Base-by-base conservation (phyloP, 1,140 invertebrate species). In the Listronotus oregonensis region DNA sequence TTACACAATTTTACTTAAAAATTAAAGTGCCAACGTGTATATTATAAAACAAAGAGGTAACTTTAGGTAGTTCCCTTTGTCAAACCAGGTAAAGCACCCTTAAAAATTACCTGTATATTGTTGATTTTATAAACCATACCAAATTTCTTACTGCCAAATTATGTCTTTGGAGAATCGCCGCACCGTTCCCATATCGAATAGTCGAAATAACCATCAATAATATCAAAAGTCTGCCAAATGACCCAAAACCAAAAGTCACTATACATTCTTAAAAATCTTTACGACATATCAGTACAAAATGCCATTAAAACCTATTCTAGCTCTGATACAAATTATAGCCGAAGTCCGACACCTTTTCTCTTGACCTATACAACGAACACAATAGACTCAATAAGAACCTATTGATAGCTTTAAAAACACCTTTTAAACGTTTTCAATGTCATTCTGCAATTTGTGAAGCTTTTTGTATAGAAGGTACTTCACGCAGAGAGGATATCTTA, bases 381-480 rank as follows among this genome's bases (percentile, higher is more conserved):
- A 61, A 61, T 61, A 42, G 15, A 1, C 34, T 40, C 58, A 46
- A 61, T 61, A 47, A 61, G 58, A 32, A 51, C 34, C 58, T 61
- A 61, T 61, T 61, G 58, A 61, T 51, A 46, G 37, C 39, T 61
- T 61, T 61, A 31, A 51, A 61, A 61, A 61, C 58, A 61, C 58
- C 58, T 61, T 61, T 61, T 61, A 67, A 64, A 32, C 32, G 44
- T 55, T 63, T 21, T 34, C 50, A 46, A 18, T 52, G 61, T 64
- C 61, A 64, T 49, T 64, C 51, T 64, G 51, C 52, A 64, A 64
- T 64, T 64, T 64, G 61, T 64, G 52, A 64, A 46, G 61, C 17
- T 55, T 55, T 64, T 64, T 56, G 52, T 64, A 18, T 40, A 6
- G n/a, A 42, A 27, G 52, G 39, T 49, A 18, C 61, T 64, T 64